Evolutionary conservation across 2,797 vertebrate species (phyloP).

Genomic region (Dipus sagitta): DNA sequence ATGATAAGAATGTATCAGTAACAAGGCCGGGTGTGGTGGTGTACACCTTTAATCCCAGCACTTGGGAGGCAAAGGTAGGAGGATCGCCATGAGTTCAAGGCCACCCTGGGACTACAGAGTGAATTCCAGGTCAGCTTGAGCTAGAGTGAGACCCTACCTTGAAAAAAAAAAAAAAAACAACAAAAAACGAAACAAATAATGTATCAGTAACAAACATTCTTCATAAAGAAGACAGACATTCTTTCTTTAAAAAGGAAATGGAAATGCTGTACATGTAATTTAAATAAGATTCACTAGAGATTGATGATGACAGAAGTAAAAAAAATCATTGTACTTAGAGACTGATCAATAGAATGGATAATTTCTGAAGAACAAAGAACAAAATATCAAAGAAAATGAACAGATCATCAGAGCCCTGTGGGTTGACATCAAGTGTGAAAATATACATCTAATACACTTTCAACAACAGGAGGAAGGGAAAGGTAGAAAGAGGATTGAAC

Average conservation of each 20-base stretch:
- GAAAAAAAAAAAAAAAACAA: no score
- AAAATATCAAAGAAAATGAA: background rate
- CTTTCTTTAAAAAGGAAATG: background rate
- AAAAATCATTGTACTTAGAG: background rate
- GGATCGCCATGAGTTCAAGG: no score
- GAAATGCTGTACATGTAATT: background rate
- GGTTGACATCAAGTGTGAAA: no score
- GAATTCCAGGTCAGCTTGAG: no score
- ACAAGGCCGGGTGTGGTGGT: no score
- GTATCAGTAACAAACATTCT: background rate
- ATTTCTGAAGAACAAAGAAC: background rate
- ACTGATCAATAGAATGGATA: background rate
- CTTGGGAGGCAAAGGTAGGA: no score
- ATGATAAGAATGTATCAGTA: conserved; percentile 16
- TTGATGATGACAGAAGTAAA: background rate
- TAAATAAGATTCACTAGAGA: background rate
- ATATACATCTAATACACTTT: background rate
- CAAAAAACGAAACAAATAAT: no score
- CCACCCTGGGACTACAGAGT: no score
- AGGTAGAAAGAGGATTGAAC: background rate
- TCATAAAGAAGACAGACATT: background rate
- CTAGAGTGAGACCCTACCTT: no score
- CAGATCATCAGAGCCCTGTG: background rate
- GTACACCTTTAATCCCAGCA: no score
- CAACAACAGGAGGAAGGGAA: background rate